Evolutionary conservation across 2,797 vertebrate species (phyloP), one percentile per base, ranked within the genome.

Genomic region (Selene dorsalis): DNA sequence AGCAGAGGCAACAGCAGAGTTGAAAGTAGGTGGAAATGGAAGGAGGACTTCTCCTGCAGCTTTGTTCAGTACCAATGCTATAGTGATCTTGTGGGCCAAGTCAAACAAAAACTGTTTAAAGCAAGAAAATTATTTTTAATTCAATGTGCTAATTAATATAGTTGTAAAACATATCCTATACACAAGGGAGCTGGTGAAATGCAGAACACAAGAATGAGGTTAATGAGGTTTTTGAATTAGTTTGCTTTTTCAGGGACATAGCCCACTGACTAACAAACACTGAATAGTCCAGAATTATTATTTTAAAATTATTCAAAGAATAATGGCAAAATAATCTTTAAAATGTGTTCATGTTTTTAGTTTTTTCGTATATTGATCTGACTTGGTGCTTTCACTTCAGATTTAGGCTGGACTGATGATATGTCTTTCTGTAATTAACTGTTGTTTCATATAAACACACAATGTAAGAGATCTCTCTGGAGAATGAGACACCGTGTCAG

Each of bases 1-100:
- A 14, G 16, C 28, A 53, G n/a, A 69, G 52, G 41, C 43, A 38
- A 56, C 26, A 56, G 53, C 52, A 57, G 50, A 59, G 50, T 6
- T 20, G 22, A 13, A 3, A 55, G 30, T 35, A 35, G 32, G 6
- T 35, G 57, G 16, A n/a, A 0, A 13, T 26, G 16, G 60, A 28
- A 2, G 39, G 16, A 4, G 61, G 41, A 22, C 61, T 57, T 35
- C 1, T 50, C n/a, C 3, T 50, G 17, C 8, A 22, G 10, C 17
- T 66, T 20, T 3, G 41, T 32, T 57, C 70, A 45, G 47, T 50
- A 48, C 12, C n/a, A n/a, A n/a, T n/a, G n/a, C n/a, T n/a, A n/a
- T 6, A 20, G 12, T 32, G 16, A 24, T 58, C 38, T 32, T 66
- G 39, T 26, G 18, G 16, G 26, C 7, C 32, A 8, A 12, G 45